Evolutionary conservation across 2,113 vertebrate species (phyloP).

Genomic region (Erythrolamprus reginae): DNA sequence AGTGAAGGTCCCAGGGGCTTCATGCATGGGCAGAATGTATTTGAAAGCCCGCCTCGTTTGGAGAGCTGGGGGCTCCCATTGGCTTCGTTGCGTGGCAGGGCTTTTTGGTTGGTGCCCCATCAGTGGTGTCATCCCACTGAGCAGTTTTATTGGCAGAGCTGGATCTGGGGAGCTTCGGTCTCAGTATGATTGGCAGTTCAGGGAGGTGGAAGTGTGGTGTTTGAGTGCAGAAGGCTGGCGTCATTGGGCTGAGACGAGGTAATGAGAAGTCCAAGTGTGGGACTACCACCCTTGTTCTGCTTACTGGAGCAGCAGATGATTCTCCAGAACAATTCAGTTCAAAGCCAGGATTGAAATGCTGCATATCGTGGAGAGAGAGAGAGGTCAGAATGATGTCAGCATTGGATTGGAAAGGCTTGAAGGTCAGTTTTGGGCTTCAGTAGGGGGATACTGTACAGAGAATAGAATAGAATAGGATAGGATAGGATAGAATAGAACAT

Average conservation of each 20-base stretch:
- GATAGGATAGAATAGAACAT: too few relatives aligned
- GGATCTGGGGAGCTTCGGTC: neutral
- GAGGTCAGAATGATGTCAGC: neutral
- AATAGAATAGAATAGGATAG: too few relatives aligned
- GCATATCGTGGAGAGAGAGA: neutral
- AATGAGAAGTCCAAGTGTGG: neutral
- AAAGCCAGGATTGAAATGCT: neutral
- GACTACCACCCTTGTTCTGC: neutral
- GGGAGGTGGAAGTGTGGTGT: neutral
- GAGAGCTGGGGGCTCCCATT: neutral
- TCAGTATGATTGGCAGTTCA: neutral
- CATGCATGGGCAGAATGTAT: neutral
- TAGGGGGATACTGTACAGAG: neutral
- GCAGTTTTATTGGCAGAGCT: neutral
- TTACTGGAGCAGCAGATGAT: neutral
- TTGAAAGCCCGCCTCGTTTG: neutral
- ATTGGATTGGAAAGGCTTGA: neutral
- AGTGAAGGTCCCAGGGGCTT: neutral
- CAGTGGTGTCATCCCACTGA: neutral
- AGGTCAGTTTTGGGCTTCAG: neutral
- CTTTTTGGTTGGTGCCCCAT: neutral
- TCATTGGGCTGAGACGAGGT: neutral
- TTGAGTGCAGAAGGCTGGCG: neutral
- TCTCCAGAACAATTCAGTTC: neutral
- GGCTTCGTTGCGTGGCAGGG: neutral